These are phyloP conservation scores for Pipra filicauda DNA, from an alignment of 2,113 vertebrate genomes.

Conservation along the genomic window DNA sequence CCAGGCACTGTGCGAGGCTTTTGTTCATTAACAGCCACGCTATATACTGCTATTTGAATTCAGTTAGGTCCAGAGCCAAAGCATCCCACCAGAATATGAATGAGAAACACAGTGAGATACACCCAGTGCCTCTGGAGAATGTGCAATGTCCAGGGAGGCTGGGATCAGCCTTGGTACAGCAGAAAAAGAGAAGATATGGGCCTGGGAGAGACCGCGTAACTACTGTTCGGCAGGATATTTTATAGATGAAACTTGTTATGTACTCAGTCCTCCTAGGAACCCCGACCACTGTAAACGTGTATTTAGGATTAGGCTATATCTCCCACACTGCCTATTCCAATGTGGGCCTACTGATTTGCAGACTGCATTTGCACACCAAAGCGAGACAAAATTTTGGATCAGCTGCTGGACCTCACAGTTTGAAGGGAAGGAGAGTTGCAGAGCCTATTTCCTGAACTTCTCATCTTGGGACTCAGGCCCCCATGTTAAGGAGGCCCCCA, in stretches of 20 bases:
- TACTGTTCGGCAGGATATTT: not conserved
- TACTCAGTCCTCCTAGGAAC: not conserved
- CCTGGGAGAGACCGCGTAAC: not conserved
- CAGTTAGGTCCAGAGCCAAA: not conserved
- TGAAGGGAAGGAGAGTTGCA: not conserved
- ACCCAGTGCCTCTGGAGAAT: not conserved
- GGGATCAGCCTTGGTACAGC: not conserved
- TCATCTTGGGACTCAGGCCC: not conserved
- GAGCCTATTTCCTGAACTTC: not conserved
- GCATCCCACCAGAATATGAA: conserved; percentile 1
- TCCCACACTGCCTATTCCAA: not conserved
- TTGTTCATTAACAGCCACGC: not conserved
- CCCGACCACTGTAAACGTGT: not conserved
- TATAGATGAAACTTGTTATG: not conserved
- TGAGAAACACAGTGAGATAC: not conserved
- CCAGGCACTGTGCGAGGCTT: not conserved
- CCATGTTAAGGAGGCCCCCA: not conserved
- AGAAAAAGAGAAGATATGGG: not conserved
- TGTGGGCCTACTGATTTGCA: not conserved
- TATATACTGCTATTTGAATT: not conserved
- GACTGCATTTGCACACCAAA: not conserved
- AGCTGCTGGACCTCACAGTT: not conserved
- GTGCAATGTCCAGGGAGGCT: not conserved
- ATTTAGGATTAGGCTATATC: not conserved
- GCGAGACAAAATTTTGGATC: not conserved